Base-by-base conservation (phyloP, 2,888 invertebrate genomes). In the Margaritifera margaritifera region DNA sequence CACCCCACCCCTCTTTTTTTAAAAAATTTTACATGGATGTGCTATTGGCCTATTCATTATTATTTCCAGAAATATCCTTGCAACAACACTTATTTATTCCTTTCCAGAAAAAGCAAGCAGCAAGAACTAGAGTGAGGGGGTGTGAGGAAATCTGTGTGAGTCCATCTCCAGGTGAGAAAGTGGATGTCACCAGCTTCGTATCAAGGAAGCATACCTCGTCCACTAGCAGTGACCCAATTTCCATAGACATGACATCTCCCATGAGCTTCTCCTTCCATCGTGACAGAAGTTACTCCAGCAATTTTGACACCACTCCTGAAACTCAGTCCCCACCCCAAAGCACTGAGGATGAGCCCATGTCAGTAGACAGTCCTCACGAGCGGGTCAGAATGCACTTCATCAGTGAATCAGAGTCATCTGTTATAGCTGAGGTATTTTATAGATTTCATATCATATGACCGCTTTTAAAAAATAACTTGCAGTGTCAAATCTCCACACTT, bases 61-160 rank as follows among this genome's bases (percentile, higher is more conserved):
- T 42, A 11, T 42, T 42, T 42, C 42, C 0, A 42, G 15, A 15
- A 42, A 42, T 42, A 42, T 42, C 6, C 8, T 31, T 42, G 42
- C 15, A 15, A 2, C 15, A 42, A 42, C 11, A 42, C 6, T 2
- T 42, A 42, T n/a, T 52, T 57, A 42, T 59, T 62, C 20, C 52
- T 55, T 64, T 69, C 18, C 64, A 75, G 75, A 70, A 64, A 31
- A 72, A 68, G 61, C 65, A 67, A 0, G n/a, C 68, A 6, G 68
- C 70, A 65, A 67, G 62, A 58, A 90, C 90, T 15, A 78, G 84
- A 55, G 84, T 89, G 1, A 80, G 90, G 27, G 90, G 90, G 11
- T 83, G 80, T 24, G 89, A 89, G 73, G 90, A 90, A 74, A 66
- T 88, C 25, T 89, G 89, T 69, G 69, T 89, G 57, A 87, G 86